Evolutionary conservation across 2,113 vertebrate species (phyloP), one percentile per base, ranked within the genome.

Genomic region (Gymnarchus niloticus): DNA sequence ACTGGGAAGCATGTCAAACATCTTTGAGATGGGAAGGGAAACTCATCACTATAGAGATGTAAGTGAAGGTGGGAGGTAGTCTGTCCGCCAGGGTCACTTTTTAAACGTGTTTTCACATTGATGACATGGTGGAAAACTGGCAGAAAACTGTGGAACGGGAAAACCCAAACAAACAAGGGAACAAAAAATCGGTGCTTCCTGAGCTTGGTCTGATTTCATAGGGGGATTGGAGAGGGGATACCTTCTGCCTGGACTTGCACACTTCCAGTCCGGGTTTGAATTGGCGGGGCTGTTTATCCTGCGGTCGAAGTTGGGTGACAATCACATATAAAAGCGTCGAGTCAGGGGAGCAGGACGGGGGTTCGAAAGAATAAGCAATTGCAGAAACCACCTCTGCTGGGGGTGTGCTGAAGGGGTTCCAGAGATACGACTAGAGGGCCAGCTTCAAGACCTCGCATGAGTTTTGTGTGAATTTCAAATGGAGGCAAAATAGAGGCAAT

Each of bases 401-500:
- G 33, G 10, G 23, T 9, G 2, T 25, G 9, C 41, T n/a, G 23
- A 9, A 23, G 14, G 23, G 17, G 46, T 49, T 21, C 8, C 46
- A 51, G 76, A 5, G 33, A 33, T 28, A 1, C 0, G 9, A 65
- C 44, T 76, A 51, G 37, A 52, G 41, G 81, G 41, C 10, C 54
- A n/a, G n/a, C 23, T 41, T 65, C 12, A 37, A 52, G 48, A 61
- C 41, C 41, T 65, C 19, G 33, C 41, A 41, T 56, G 54, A 21
- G 49, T 49, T 7, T 33, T 51, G 25, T 56, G 56, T 51, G 41
- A 48, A 48, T 84, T 87, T 73, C 69, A 28, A 56, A 73, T 87
- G 87, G 88, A 87, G 87, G 90, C 78, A 87, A 87, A 86, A 90
- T 88, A 89, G 88, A 88, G 87, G 90, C 89, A 90, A 94, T 92